phyloP scores from a whole-genome alignment of 2,797 vertebrate species.

The Coracias cyanogaster region DNA sequence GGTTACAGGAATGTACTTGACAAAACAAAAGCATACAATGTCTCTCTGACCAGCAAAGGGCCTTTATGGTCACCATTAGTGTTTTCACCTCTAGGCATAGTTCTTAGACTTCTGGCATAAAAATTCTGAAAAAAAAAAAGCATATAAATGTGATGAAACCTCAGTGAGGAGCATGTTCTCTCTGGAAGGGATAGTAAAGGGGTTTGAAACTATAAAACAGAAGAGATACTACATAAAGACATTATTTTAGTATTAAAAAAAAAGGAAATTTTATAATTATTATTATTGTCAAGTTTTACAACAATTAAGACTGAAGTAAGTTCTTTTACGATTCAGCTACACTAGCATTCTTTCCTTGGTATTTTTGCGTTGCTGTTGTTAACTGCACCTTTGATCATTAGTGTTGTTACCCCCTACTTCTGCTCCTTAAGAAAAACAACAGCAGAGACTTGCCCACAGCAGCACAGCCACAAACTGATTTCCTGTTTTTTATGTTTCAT shows the following conservation, averaged over 20 bases:
- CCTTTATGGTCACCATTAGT: not conserved
- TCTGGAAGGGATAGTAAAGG: not conserved
- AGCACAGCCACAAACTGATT: not conserved
- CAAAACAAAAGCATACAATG: not conserved
- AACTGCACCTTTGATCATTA: not conserved
- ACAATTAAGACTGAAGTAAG: not conserved
- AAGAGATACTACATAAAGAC: not conserved
- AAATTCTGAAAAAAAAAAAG: not conserved
- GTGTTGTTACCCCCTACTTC: not conserved
- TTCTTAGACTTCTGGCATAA: not conserved
- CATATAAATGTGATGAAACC: not conserved
- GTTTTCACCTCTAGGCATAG: conserved; percentile 18
- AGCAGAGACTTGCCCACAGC: not conserved
- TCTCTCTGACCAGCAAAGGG: not conserved
- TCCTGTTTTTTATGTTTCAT: not conserved
- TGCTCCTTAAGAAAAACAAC: not conserved
- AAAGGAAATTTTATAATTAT: no score
- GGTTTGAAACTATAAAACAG: not conserved
- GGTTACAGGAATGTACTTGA: not conserved
- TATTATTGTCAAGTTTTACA: not conserved
- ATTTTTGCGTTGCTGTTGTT: not conserved
- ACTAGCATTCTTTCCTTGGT: fast-evolving
- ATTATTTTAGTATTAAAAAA: not conserved
- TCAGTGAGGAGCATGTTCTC: not conserved
- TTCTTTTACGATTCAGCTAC: not conserved